Base-by-base conservation (phyloP, 2,888 invertebrate genomes). In the Tiphia femorata region DNA sequence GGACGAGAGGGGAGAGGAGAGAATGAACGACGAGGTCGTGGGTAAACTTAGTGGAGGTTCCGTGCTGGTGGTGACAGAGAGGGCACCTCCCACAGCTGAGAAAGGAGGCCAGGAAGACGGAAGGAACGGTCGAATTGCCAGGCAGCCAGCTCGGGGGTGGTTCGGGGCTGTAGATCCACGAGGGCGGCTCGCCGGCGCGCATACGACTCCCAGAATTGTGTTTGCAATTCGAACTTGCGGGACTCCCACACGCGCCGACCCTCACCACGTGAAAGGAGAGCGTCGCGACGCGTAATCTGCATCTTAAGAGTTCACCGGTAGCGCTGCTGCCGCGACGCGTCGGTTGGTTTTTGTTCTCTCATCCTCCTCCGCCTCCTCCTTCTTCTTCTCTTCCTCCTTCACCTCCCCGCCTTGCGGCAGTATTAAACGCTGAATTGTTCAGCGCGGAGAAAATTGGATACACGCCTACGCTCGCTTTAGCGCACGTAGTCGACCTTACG, bases 351-450 rank as follows among this genome's bases (percentile, higher is more conserved):
- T 40, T 38, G 49, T 49, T 49, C 42, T 35, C 27, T 30, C 38
- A 12, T 25, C 25, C 33, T 14, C 14, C 3, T 33, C 12, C 33
- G 2, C 33, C 33, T 14, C 8, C n/a, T n/a, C 33, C 33, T 8
- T 8, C 12, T n/a, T 14, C 12, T 8, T 3, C 3, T 3, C 29
- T n/a, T 14, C 12, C 12, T 3, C 3, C 3, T 12, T 29, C 7
- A 2, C 29, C 7, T 29, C 3, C 29, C 29, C 29, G 10, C 29
- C 3, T n/a, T 59, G 49, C 60, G 58, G 57, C 53, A 56, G 58
- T 67, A 73, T 77, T 74, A 75, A 75, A 75, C 69, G 62, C 48
- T 67, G 67, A 70, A 71, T 75, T 71, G 74, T 70, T 72, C 61
- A 69, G 63, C 71, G 66, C 56, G 56, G 66, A 69, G 73, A 67